Conservation (phyloP, 2,113 vertebrate genomes). For the Platichthys flesus region DNA sequence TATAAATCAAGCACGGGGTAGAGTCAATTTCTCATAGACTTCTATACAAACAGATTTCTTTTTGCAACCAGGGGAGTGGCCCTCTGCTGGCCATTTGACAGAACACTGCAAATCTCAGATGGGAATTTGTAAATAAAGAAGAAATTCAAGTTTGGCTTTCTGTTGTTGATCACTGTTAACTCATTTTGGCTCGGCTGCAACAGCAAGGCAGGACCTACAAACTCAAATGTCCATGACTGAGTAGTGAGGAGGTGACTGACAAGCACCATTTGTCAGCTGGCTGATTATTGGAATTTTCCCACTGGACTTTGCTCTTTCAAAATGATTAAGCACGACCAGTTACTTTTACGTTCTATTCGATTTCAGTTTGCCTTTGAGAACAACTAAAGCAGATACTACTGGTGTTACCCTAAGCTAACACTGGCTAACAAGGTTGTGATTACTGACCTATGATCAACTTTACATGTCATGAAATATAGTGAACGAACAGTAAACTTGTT, state of each 20-base stretch:
- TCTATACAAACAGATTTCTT: neutral
- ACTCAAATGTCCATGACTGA: neutral
- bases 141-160: neutral
- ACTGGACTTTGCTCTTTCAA: neutral
- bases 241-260: neutral
- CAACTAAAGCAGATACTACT: neutral
- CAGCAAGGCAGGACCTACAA: neutral
- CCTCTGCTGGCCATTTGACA: neutral
- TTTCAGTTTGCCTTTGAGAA: too few relatives aligned
- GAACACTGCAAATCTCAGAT: too few relatives aligned
- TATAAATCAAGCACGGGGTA: too few relatives aligned
- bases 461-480: neutral
- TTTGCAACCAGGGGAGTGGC: neutral
- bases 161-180: neutral
- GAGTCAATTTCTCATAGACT: too few relatives aligned
- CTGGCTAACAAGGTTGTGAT: neutral
- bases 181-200: neutral
- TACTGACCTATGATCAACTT: neutral
- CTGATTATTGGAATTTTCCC: neutral
- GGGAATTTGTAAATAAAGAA: neutral
- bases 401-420: neutral
- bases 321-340: neutral
- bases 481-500: neutral
- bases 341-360: too few relatives aligned
- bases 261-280: neutral